Base-by-base conservation (phyloP, 2,888 invertebrate species). In the Nomada flava region DNA sequence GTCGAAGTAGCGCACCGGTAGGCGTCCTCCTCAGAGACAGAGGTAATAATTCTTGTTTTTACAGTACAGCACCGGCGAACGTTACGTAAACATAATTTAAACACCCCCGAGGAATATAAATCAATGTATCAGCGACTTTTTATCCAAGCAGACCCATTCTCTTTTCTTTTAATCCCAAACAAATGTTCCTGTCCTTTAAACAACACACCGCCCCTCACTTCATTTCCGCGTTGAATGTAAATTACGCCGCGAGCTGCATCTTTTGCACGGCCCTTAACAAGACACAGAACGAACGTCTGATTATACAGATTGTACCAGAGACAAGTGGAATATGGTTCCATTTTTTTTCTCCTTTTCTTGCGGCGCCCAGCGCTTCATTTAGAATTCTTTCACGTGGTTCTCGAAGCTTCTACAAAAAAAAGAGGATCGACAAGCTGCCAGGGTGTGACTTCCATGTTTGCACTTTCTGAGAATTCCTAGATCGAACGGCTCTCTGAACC, bases 41-140 rank as follows among this genome's bases (percentile, higher is more conserved):
- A n/a, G 63, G 53, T 44, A 63, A 72, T 72, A 55, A 64, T 72
- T 72, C 63, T 72, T 29, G 44, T 72, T 71, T 55, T 64, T 72
- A 15, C 55, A 26, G n/a, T 26, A 13, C 0, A 1, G n/a, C 44
- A 2, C 20, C 4, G 13, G 11, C 20, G 47, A 67, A 23, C 36
- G 36, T 67, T 59, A 36, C 44, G 18, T 36, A 74, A 74, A 74
- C 67, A 67, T 74, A 50, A 74, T 57, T 67, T 74, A 59, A 59
- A 59, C 67, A 59, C 23, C 59, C 59, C 7, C 13, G n/a, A 9
- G 50, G 29, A 11, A 67, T n/a, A 59, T 74, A 67, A 74, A 74
- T 74, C 57, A 74, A 47, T 47, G 50, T 13, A 57, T 65, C 73
- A 57, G 47, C 65, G 13, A 13, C 20, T 29, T 65, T 73, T 65